Percentiles rank a stretch among this genome's conserved stretches.
Evolutionary conservation across 2,113 vertebrate species (phyloP).

Genomic region (Tricholaema leucomelas): DNA sequence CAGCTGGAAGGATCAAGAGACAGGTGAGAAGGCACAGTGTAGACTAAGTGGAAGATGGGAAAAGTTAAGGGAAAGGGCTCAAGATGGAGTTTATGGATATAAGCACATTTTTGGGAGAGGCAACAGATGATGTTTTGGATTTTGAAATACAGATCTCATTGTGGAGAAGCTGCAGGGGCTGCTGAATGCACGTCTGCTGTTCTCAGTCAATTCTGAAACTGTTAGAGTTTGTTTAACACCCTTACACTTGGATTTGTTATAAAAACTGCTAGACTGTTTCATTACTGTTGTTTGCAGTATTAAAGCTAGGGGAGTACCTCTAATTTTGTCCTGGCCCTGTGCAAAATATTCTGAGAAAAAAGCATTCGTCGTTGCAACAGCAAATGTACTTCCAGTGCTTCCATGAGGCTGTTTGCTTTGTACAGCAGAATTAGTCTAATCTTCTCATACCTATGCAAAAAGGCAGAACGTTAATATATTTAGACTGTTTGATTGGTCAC

Average conservation of each 20-base stretch:
- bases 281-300: neutral
- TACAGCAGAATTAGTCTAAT: conserved; percentile 68
- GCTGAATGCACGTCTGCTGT: neutral
- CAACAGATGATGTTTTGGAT: neutral
- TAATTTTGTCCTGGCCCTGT: conserved; percentile 3
- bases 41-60: neutral
- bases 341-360: conserved; percentile 23
- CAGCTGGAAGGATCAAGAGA: neutral
- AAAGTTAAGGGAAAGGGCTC: neutral
- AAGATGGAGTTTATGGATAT: neutral
- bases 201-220: conserved; percentile 1
- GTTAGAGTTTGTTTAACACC: neutral
- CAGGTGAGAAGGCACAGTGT: neutral
- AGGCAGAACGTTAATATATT: conserved; percentile 73
- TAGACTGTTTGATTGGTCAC: conserved; percentile 72
- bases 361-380: conserved; percentile 15
- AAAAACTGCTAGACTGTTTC: neutral
- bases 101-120: neutral
- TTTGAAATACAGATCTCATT: neutral
- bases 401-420: conserved; percentile 45
- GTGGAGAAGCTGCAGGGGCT: neutral
- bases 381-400: conserved; percentile 18
- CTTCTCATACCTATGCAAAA: conserved; percentile 70
- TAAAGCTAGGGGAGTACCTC: neutral
- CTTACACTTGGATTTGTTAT: neutral